phyloP scores from a whole-genome alignment of 2,113 vertebrate species.

The Corythaixoides concolor region DNA sequence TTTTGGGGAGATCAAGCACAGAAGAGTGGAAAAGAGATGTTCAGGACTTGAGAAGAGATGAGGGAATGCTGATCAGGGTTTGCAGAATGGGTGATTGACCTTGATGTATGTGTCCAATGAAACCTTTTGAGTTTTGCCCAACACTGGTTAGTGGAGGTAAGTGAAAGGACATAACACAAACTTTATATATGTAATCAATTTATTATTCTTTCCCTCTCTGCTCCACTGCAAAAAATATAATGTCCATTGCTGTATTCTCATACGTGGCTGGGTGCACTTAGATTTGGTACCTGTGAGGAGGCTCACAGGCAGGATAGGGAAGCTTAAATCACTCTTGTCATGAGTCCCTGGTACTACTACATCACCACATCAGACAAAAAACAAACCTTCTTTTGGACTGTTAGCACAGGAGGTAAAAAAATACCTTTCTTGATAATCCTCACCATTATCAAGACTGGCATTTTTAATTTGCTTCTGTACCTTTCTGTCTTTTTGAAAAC shows the following conservation, averaged over 20 bases:
- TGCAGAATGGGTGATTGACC: background rate
- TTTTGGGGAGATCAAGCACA: background rate
- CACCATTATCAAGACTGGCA: background rate
- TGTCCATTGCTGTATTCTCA: background rate
- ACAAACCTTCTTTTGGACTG: background rate
- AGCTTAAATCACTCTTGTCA: background rate
- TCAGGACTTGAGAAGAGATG: background rate
- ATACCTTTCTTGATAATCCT: background rate
- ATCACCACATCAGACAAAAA: background rate
- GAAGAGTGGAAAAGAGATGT: background rate
- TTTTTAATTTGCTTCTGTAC: background rate
- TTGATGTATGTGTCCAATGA: background rate
- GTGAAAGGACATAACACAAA: background rate
- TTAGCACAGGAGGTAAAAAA: background rate
- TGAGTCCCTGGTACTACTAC: background rate
- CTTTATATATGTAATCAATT: background rate
- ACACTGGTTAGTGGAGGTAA: background rate
- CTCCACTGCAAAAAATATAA: background rate
- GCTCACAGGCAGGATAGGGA: accelerated
- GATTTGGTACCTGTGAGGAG: background rate
- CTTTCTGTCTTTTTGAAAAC: background rate
- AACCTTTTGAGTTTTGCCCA: background rate
- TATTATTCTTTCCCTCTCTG: background rate
- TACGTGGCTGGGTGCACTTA: background rate
- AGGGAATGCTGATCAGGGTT: background rate